A percentile compares a stretch with the other conserved stretches of the same genome.
phyloP scores from a whole-genome alignment of 2,797 vertebrate genomes.

The Crypturellus tataupa region DNA sequence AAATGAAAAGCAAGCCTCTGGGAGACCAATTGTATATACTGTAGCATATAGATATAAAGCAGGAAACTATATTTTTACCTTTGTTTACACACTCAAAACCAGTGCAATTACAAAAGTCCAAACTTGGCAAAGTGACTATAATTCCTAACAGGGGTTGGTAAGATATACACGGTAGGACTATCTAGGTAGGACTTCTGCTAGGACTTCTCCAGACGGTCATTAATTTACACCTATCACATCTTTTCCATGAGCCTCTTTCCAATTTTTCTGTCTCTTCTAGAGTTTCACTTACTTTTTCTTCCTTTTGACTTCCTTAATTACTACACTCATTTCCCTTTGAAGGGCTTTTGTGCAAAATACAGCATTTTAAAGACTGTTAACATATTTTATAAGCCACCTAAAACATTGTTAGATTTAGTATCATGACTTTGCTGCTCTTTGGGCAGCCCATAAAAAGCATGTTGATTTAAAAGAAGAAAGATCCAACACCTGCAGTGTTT shows the following conservation, averaged over 20 bases:
- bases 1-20: neutral
- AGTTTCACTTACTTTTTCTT: neutral
- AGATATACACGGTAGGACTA: accelerated
- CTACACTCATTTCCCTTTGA: neutral
- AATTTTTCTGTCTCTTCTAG: neutral
- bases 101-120: neutral
- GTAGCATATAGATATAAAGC: neutral
- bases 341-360: neutral
- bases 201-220: neutral
- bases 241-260: neutral
- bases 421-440: neutral
- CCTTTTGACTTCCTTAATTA: neutral
- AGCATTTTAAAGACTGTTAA: neutral
- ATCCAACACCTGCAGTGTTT: neutral
- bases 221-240: neutral
- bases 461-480: neutral
- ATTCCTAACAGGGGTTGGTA: neutral
- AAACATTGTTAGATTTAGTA: neutral
- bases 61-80: neutral
- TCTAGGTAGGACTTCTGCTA: neutral
- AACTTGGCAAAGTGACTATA: neutral
- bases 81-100: neutral
- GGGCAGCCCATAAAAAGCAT: neutral
- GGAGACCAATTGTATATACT: neutral
- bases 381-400: neutral